Evolutionary conservation across 2,888 invertebrate genomes (phyloP).

Genomic region (Apamea sordens): DNA sequence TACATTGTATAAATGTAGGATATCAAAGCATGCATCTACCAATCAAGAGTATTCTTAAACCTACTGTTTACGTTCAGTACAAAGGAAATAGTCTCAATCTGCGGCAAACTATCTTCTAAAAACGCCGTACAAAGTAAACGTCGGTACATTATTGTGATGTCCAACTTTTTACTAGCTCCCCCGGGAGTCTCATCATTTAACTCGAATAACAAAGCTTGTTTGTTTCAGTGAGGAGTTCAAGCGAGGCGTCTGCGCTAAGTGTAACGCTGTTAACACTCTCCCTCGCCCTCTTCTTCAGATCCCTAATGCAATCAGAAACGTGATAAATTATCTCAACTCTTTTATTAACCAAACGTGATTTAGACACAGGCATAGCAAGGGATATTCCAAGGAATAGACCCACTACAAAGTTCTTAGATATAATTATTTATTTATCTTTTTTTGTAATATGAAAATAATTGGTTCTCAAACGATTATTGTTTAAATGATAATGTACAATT

Average conservation of each 20-base stretch:
- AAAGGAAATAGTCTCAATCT: slow-evolving; percentile 15
- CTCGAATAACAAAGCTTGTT: slow-evolving; percentile 76
- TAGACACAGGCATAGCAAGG: slow-evolving; percentile 71
- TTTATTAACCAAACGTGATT: slow-evolving; percentile 82
- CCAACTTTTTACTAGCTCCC: slow-evolving; percentile 62
- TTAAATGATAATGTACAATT: slow-evolving; percentile 61
- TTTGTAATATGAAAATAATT: slow-evolving; percentile 43
- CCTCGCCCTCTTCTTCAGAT: slow-evolving; percentile 78
- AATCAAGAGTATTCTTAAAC: too few species aligned
- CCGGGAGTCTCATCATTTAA: slow-evolving; percentile 61
- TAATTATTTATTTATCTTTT: slow-evolving; percentile 47
- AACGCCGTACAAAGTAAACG: slow-evolving; percentile 43
- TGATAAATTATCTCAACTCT: slow-evolving; percentile 86
- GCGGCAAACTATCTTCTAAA: slow-evolving; percentile 22
- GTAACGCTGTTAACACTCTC: slow-evolving; percentile 86
- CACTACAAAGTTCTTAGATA: slow-evolving; percentile 51
- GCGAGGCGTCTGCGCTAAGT: slow-evolving; percentile 79
- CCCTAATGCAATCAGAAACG: slow-evolving; percentile 84
- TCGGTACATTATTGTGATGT: slow-evolving; percentile 61
- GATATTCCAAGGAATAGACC: slow-evolving; percentile 64
- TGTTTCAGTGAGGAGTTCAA: slow-evolving; percentile 88
- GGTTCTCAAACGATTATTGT: slow-evolving; percentile 47
- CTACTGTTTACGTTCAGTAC: not conserved
- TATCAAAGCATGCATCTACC: not conserved
- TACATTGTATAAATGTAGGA: too few species aligned